These are phyloP conservation scores for Dioctria rufipes DNA, from an alignment of 2,888 invertebrate genomes.

Conservation along the genomic window DNA sequence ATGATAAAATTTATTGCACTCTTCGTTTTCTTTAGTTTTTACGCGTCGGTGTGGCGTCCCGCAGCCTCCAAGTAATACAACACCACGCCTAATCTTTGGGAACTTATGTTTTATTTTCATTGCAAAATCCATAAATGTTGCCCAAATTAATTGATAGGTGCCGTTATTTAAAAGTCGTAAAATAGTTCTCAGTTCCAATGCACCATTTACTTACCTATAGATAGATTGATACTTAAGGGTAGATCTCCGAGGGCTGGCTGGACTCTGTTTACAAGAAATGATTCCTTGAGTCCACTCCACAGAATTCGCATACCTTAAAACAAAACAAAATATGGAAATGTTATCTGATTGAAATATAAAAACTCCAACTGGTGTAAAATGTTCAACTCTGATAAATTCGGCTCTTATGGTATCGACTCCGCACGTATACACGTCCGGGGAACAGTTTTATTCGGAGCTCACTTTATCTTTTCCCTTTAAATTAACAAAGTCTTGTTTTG, in stretches of 20 bases:
- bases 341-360: conserved; percentile 55
- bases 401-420: conserved; percentile 22
- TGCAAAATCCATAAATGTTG: conserved; percentile 48
- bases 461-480: conserved; percentile 33
- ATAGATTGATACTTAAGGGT: background rate
- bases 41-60: background rate
- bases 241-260: conserved; percentile 17
- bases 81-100: conserved; percentile 17
- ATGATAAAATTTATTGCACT: conserved; percentile 58
- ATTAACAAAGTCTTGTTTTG: conserved; percentile 34
- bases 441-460: background rate
- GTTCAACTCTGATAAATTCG: conserved; percentile 49
- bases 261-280: background rate
- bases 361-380: conserved; percentile 47
- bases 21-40: conserved; percentile 25
- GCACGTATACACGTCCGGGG: background rate
- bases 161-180: conserved; percentile 48
- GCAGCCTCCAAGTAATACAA: conserved; percentile 21
- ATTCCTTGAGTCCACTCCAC: background rate
- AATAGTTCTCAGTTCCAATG: conserved; percentile 16
- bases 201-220: background rate
- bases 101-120: conserved; percentile 16
- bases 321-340: background rate
- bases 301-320: conserved; percentile 17
- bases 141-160: conserved; percentile 48